Base-by-base conservation (phyloP, 2,113 vertebrate species). In the Todiramphus saurophagus region DNA sequence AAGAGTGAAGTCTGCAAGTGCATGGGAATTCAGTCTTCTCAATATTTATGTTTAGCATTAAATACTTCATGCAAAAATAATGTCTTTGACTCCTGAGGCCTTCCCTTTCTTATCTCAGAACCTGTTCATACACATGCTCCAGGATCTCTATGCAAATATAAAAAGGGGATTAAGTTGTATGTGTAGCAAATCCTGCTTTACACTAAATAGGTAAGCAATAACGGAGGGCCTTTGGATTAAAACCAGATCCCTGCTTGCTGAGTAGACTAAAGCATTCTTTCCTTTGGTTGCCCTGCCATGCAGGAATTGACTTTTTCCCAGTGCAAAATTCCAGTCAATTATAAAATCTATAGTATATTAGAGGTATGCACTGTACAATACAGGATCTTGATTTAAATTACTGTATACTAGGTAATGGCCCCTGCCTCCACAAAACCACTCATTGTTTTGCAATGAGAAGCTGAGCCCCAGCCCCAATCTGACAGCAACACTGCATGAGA, bases 1-100 rank as follows among this genome's bases (percentile, higher is more conserved):
- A 17, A 74, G 66, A 95, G 48, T 68, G 58, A 96, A 96, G 69
- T 88, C 83, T 92, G 46, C 5, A 39, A 91, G 92, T 91, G 53
- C 75, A 70, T 4, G 6, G 60, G 80, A 95, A 87, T 70, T 75
- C 86, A 87, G 24, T 41, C 14, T 19, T 87, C 93, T 91, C 91
- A 92, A 87, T 94, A 94, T 96, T 97, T 96, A 92, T 93, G 93
- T 85, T 96, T 93, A 89, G 74, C 62, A 86, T 94, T 96, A 97
- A 97, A 96, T 82, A 60, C 59, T 82, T 95, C 63, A 76, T 96
- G 83, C 86, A 97, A 95, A 97, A 97, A 90, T 93, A 96, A 97
- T 83, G 74, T 92, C 69, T 87, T 92, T 73, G 75, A 81, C 80
- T 97, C 86, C 81, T 0, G 2, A 88, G 89, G 56, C 83, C 70